Evolutionary conservation across 2,888 invertebrate species (phyloP).

Genomic region (Pristionchus japonicus): DNA sequence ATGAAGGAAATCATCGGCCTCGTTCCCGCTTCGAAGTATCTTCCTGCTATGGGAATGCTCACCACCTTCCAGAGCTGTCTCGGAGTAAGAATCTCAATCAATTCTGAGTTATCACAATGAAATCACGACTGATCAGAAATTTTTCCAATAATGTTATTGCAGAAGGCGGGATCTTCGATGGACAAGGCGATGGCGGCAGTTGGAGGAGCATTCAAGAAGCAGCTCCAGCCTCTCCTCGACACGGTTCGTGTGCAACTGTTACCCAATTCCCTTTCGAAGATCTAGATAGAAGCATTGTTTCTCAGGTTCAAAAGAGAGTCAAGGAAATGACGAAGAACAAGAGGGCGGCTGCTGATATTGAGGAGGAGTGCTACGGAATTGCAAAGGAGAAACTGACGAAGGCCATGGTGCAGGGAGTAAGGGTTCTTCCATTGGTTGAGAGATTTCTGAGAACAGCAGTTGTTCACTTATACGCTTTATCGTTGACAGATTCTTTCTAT

Average conservation of each 20-base stretch:
- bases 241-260: not conserved
- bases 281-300: too few species aligned
- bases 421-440: too few species aligned
- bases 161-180: not conserved
- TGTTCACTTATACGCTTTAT: too few species aligned
- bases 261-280: too few species aligned
- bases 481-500: too few species aligned
- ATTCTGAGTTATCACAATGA: too few species aligned
- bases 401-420: not conserved
- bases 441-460: too few species aligned
- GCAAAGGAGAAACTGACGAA: not conserved
- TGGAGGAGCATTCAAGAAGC: slow-evolving; percentile 16
- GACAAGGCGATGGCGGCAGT: not conserved
- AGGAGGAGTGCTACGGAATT: not conserved
- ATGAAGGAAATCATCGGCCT: slow-evolving; percentile 33
- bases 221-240: not conserved
- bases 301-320: not conserved
- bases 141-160: not conserved
- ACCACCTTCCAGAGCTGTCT: slow-evolving; percentile 9
- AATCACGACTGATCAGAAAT: too few species aligned
- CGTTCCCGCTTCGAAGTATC: slow-evolving; percentile 30
- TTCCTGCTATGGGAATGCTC: slow-evolving; percentile 8
- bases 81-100: not conserved
- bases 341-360: not conserved
- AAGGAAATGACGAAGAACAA: not conserved